A percentile compares a stretch with the other conserved stretches of the same genome.
These are phyloP conservation scores for Falco novaeseelandiae DNA, from an alignment of 2,797 vertebrate genomes.

Conservation along the genomic window DNA sequence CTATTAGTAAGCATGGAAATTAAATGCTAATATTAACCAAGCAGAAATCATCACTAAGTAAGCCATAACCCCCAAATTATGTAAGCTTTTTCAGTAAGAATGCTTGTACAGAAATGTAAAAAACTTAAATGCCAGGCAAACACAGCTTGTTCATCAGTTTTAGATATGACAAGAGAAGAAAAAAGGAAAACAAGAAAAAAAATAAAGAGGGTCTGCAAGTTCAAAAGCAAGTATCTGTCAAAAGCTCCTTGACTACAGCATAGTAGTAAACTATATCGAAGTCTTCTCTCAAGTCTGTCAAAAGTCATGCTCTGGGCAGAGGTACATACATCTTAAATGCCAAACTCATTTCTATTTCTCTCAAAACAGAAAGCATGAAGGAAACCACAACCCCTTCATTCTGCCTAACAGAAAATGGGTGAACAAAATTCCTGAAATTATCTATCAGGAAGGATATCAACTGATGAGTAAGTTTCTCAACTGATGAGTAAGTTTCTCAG, in stretches of 20 bases:
- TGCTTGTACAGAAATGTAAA: background rate
- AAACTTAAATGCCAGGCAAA: background rate
- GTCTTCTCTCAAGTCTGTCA: slow-evolving; percentile 1
- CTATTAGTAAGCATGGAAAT: background rate
- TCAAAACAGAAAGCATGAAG: background rate
- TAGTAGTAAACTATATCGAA: background rate
- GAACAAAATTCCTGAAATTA: background rate
- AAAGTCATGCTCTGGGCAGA: background rate
- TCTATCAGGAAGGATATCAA: background rate
- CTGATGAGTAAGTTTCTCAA: background rate
- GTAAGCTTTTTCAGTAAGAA: background rate
- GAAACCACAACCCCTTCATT: background rate
- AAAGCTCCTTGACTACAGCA: background rate
- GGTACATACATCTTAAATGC: background rate
- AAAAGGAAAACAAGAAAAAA: background rate
- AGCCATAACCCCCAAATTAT: background rate
- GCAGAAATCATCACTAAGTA: background rate
- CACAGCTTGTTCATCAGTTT: background rate
- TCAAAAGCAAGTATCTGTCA: background rate
- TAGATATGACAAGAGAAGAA: background rate
- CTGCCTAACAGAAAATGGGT: background rate
- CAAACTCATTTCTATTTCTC: background rate
- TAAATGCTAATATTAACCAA: background rate
- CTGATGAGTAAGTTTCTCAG: background rate
- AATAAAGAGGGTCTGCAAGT: background rate